Percentiles rank a stretch among this genome's conserved stretches.
Conservation (phyloP, 2,888 invertebrate species). For the Apotomis capreana region DNA sequence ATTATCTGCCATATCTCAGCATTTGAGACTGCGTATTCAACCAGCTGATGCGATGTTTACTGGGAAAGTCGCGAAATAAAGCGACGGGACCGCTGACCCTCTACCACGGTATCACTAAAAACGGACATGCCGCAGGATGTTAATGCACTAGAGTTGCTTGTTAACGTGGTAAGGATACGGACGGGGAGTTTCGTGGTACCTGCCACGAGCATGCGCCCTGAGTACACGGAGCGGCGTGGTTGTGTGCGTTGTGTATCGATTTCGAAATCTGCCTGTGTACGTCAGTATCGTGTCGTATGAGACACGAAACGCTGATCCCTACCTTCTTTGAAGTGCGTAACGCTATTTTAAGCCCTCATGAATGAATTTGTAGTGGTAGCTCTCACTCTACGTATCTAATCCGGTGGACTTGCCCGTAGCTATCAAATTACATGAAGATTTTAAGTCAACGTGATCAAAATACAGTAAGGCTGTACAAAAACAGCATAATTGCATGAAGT, state of each 20-base stretch:
- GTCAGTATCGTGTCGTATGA: slow-evolving; percentile 68
- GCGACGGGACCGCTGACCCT: slow-evolving; percentile 60
- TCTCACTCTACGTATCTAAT: slow-evolving; percentile 44
- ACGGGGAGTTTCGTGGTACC: slow-evolving; percentile 67
- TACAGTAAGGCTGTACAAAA: neutral
- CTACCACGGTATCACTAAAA: slow-evolving; percentile 62
- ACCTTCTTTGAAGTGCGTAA: slow-evolving; percentile 62
- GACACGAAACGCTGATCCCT: slow-evolving; percentile 55
- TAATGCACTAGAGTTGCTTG: slow-evolving; percentile 50
- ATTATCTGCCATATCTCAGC: slow-evolving; percentile 70
- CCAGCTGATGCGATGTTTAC: slow-evolving; percentile 81
- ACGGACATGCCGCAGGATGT: slow-evolving; percentile 43
- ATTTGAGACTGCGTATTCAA: slow-evolving; percentile 71
- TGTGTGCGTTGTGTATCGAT: slow-evolving; percentile 80
- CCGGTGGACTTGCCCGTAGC: neutral
- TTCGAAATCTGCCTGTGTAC: slow-evolving; percentile 67
- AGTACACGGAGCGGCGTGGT: slow-evolving; percentile 48
- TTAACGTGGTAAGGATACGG: slow-evolving; percentile 50
- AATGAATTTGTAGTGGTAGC: slow-evolving; percentile 59
- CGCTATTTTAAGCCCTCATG: slow-evolving; percentile 65
- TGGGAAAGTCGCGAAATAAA: slow-evolving; percentile 68
- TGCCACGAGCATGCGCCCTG: slow-evolving; percentile 70
- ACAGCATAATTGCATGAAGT: slow-evolving; percentile 24
- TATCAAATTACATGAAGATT: neutral
- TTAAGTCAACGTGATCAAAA: neutral